Percentiles rank a stretch among this genome's conserved stretches.
Evolutionary conservation across 1,140 invertebrate species (phyloP).

Genomic region (Coelopa frigida): DNA sequence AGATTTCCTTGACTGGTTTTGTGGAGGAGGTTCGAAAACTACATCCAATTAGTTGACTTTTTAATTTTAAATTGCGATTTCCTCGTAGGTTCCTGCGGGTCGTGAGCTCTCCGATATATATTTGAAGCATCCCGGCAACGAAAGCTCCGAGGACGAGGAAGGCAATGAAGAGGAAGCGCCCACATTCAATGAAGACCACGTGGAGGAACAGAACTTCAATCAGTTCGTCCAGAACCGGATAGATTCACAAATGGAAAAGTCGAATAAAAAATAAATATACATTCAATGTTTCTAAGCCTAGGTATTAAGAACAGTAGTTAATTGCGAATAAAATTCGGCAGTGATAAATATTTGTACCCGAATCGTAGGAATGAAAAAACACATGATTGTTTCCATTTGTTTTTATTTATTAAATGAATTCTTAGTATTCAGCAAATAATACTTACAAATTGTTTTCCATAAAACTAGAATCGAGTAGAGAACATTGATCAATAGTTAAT

Average conservation of each 20-base stretch:
- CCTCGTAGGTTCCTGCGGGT: constrained; percentile 48
- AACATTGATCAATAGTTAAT: too few relatives aligned
- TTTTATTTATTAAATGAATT: too few relatives aligned
- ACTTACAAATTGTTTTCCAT: too few relatives aligned
- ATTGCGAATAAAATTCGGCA: too few relatives aligned
- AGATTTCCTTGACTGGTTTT: constrained; percentile 16
- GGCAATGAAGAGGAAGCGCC: constrained; percentile 48
- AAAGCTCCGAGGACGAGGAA: constrained; percentile 67
- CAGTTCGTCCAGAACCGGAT: constrained; percentile 15
- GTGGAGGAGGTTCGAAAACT: constrained; percentile 12
- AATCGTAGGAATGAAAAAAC: background rate
- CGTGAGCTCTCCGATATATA: constrained; percentile 60
- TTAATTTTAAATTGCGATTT: background rate
- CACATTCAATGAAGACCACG: constrained; percentile 13
- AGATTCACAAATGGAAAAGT: constrained; percentile 13
- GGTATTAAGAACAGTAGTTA: too few relatives aligned
- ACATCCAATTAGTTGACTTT: background rate
- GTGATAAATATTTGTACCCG: too few relatives aligned
- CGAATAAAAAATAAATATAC: constrained; percentile 14
- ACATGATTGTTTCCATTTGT: too few relatives aligned
- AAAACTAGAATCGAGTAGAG: too few relatives aligned
- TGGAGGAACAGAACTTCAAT: constrained; percentile 22
- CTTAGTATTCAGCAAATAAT: too few relatives aligned
- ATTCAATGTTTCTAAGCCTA: too few relatives aligned
- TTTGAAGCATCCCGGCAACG: constrained; percentile 59